Evolutionary conservation across 92 coral and sea anemone species (phyloP).

Genomic region (Palythoa caribaeorum): DNA sequence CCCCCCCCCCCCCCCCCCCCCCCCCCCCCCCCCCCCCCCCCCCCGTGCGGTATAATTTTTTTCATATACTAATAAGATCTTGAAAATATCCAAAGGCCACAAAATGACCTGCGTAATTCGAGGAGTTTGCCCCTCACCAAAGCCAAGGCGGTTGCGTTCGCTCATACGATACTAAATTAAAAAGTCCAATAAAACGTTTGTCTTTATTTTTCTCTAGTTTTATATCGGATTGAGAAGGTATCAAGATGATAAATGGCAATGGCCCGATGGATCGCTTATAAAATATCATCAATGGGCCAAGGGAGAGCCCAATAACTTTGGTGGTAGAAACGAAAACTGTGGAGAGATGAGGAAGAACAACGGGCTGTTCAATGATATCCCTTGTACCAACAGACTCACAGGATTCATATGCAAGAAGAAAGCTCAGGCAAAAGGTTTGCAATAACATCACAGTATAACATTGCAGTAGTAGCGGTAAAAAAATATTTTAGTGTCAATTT

Average conservation of each 20-base stretch:
- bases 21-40: too few species aligned
- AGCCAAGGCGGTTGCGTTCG: too few species aligned
- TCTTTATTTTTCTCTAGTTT: not conserved
- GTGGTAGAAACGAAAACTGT: not conserved
- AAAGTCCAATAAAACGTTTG: too few species aligned
- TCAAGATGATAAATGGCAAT: conserved; percentile 29
- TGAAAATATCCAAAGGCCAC: too few species aligned
- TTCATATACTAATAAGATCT: too few species aligned
- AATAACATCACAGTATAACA: not conserved
- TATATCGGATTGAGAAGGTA: conserved; percentile 10
- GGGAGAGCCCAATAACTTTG: conserved; percentile 12
- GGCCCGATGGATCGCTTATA: conserved; percentile 32
- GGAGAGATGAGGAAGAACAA: not conserved
- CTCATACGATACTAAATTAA: too few species aligned
- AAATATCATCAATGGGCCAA: conserved; percentile 11
- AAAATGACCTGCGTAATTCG: too few species aligned
- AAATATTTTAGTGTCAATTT: too few species aligned
- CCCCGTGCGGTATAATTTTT: too few species aligned
- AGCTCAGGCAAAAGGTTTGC: conserved; percentile 11
- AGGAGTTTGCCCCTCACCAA: too few species aligned
- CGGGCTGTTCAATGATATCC: not conserved
- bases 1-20: too few species aligned
- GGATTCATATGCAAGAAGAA: conserved; percentile 27
- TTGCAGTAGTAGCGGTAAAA: not conserved
- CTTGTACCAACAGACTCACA: not conserved